Percentiles rank a stretch among this genome's conserved stretches.
phyloP scores from a whole-genome alignment of 1,140 invertebrate genomes.

The Brachionus angularis region DNA sequence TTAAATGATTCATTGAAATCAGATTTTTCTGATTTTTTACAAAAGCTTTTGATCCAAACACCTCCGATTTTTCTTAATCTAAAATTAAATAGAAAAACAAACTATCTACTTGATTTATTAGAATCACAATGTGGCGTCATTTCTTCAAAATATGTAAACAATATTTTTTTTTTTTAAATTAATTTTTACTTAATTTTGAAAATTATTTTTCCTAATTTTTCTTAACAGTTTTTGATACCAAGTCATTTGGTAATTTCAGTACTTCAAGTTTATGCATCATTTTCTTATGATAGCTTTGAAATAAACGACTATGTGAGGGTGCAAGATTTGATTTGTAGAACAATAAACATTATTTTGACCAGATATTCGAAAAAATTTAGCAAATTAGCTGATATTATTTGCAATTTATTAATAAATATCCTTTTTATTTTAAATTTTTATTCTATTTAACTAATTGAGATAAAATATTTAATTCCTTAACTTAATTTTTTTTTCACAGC shows the following conservation, averaged over 20 bases:
- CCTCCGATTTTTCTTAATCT: background rate
- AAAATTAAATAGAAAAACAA: slow-evolving; percentile 5
- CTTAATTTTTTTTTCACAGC: slow-evolving; percentile 25
- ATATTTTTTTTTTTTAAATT: background rate
- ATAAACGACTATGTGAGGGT: slow-evolving; percentile 14
- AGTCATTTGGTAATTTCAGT: slow-evolving; percentile 36
- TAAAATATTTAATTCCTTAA: background rate
- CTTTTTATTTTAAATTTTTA: slow-evolving; percentile 12
- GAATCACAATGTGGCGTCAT: slow-evolving; percentile 5
- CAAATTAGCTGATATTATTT: slow-evolving; percentile 25
- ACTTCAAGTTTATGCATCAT: slow-evolving; percentile 19
- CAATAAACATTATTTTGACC: slow-evolving; percentile 24
- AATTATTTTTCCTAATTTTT: background rate
- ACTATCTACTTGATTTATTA: background rate
- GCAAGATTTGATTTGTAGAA: slow-evolving; percentile 30
- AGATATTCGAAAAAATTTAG: slow-evolving; percentile 40
- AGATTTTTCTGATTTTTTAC: slow-evolving; percentile 31
- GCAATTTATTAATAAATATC: slow-evolving; percentile 35
- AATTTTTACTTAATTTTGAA: background rate
- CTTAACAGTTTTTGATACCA: slow-evolving; percentile 26
- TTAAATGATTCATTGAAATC: background rate
- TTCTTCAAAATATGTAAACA: slow-evolving; percentile 13
- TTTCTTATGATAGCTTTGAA: slow-evolving; percentile 3
- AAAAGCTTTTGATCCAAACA: slow-evolving; percentile 8
- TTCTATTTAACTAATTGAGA: background rate